Evolutionary conservation across 2,797 vertebrate species (phyloP), one percentile per base, ranked within the genome.

Genomic region (Phataginus tetradactyla): DNA sequence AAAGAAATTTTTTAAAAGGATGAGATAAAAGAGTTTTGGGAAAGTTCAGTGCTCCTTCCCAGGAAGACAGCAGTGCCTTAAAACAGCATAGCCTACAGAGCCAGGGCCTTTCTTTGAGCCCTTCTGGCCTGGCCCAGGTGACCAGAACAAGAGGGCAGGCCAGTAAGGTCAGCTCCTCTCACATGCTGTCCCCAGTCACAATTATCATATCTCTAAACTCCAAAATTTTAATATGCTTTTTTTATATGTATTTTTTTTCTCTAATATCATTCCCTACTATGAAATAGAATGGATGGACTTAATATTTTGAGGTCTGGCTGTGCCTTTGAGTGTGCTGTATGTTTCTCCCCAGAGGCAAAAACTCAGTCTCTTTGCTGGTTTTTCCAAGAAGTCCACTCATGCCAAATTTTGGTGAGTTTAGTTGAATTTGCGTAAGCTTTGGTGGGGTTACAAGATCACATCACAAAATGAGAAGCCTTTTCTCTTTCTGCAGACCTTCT

Each of bases 361-460:
- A 74, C 18, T 90, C 39, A 85, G n/a, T 84, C 78, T 79, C 42
- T 86, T 77, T 53, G 55, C 37, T 96, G 69, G 29, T 90, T 96
- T 93, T 96, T 86, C 80, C 59, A 86, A 95, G 93, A 90, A 96
- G 88, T 90, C 2, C 20, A 64, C 63, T 93, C 39, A 61, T 64
- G 55, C 51, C 88, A 93, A 88, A 88, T 57, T 78, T 71, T 72
- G 72, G 49, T 84, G 87, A 79, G 27, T 81, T 95, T 92, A 61
- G 64, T 61, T 53, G 17, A 93, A 79, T 39, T 93, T 78, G 49
- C 34, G 78, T 90, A 81, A 95, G 93, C 45, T 91, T 84, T 86
- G 29, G 34, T 85, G 45, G 23, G 23, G 49, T 84, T 85, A 81
- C 6, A 91, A 63, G 9, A 83, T 94, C 77, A 37, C 27, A 78